Base-by-base conservation (phyloP, 2,113 vertebrate species). In the Oreotragus oreotragus region DNA sequence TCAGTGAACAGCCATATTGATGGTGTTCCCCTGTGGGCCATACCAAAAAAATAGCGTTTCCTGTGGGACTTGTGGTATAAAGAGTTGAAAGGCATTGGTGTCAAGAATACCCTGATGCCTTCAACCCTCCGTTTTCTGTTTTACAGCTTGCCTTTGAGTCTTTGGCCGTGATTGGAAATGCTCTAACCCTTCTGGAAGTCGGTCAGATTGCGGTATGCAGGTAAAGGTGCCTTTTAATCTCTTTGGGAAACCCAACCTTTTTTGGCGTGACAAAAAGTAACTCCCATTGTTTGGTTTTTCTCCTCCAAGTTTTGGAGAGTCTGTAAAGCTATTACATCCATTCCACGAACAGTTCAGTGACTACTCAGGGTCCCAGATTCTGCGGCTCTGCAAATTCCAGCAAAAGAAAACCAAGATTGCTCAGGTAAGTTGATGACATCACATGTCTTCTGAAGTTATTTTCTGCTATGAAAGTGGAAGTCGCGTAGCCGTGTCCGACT, bases 321-420 rank as follows among this genome's bases (percentile, higher is more conserved):
- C 99, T 1, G 99, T 99, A 93, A 99, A 99, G 97, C 98, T 99
- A 60, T 99, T 99, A 92, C 99, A 99, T 91, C 99, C 99, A 0
- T 99, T 99, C 99, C 99, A 99, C 0, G 99, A 99, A 91, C 99
- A 99, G 98, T 99, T 99, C 95, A 99, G 96, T 95, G 99, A 99
- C 33, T 99, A 99, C 93, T 99, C 99, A 0, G 99, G 99, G 30
- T 99, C 99, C 55, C 99, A 99, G 95, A 99, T 99, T 95, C 96
- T 99, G 85, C 98, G 99, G 21, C 99, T 99, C 36, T 99, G 99
- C 98, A 99, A 99, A 98, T 99, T 99, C 98, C 99, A 99, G 70
- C 99, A 99, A 98, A 99, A 99, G 99, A 99, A 99, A 98, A 99
- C 99, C 84, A 99, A 99, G 96, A 99, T 99, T 98, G 99, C 99